Evolutionary conservation across 2,113 vertebrate species (phyloP).

Genomic region (Bombycilla garrulus): DNA sequence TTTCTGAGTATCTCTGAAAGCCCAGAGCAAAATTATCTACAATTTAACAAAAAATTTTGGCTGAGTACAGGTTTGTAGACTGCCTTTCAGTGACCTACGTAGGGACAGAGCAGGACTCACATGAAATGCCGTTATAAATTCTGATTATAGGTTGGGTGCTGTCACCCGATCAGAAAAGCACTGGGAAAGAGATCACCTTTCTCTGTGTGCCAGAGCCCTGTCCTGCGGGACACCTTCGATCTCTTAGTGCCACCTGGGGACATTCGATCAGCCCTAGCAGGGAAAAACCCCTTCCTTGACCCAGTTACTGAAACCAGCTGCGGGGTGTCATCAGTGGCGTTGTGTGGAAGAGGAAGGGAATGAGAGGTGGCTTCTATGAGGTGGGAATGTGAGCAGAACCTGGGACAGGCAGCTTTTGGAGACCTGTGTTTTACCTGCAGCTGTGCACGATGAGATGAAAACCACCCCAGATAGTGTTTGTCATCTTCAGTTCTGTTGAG

Average conservation of each 20-base stretch:
- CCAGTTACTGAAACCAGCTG: too few species aligned
- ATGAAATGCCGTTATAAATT: neutral
- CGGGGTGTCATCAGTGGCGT: fast-evolving
- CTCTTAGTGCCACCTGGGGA: neutral
- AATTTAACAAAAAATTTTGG: neutral
- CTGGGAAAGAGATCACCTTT: neutral
- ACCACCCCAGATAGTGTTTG: neutral
- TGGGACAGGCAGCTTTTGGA: neutral
- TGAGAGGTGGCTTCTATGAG: neutral
- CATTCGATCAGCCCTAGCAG: neutral
- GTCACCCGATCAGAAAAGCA: neutral
- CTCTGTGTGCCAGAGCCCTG: neutral
- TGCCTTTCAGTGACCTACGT: neutral
- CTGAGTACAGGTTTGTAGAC: neutral
- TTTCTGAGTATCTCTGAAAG: neutral
- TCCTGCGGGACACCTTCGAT: neutral
- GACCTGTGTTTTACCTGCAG: neutral
- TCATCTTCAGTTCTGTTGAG: neutral
- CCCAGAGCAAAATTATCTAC: neutral
- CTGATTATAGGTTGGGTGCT: neutral
- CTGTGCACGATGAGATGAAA: neutral
- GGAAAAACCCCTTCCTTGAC: neutral
- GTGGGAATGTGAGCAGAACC: neutral
- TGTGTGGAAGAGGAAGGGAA: neutral
- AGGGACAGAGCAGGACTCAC: neutral